Conservation (phyloP, 2,888 invertebrate species). For the Xestia xanthographa region DNA sequence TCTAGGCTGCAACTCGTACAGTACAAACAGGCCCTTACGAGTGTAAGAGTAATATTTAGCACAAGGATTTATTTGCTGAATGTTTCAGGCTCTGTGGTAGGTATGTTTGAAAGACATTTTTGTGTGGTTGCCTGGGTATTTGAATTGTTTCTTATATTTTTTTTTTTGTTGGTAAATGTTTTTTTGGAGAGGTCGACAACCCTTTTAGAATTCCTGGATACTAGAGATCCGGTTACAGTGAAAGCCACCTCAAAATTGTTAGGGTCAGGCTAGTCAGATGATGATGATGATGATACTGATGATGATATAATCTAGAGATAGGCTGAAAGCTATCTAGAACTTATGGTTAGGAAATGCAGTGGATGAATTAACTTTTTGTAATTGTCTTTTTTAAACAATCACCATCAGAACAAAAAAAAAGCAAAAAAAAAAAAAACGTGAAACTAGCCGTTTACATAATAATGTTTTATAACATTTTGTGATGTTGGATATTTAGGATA, state of each 20-base stretch:
- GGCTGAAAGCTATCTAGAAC: too few species aligned
- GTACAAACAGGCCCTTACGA: constrained; percentile 4
- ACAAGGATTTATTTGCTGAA: constrained; percentile 47
- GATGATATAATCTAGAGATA: too few species aligned
- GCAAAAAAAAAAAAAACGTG: too few species aligned
- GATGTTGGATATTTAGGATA: too few species aligned
- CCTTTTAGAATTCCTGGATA: background rate
- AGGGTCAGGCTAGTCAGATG: too few species aligned
- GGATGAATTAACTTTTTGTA: too few species aligned
- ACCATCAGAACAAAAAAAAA: too few species aligned
- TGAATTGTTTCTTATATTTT: constrained; percentile 5
- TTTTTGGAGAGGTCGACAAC: background rate
- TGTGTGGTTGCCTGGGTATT: constrained; percentile 16
- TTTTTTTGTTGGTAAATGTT: background rate
- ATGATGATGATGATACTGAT: background rate
- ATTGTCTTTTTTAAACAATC: too few species aligned
- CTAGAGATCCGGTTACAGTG: background rate
- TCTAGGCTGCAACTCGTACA: background rate
- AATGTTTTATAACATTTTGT: too few species aligned
- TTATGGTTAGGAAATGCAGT: too few species aligned
- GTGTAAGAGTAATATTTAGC: constrained; percentile 43
- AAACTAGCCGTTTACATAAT: too few species aligned
- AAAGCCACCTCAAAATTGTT: background rate
- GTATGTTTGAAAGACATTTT: constrained; percentile 37
- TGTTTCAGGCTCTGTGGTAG: constrained; percentile 30